Conservation (phyloP, 2,797 vertebrate genomes). For the Cephalopachus bancanus region DNA sequence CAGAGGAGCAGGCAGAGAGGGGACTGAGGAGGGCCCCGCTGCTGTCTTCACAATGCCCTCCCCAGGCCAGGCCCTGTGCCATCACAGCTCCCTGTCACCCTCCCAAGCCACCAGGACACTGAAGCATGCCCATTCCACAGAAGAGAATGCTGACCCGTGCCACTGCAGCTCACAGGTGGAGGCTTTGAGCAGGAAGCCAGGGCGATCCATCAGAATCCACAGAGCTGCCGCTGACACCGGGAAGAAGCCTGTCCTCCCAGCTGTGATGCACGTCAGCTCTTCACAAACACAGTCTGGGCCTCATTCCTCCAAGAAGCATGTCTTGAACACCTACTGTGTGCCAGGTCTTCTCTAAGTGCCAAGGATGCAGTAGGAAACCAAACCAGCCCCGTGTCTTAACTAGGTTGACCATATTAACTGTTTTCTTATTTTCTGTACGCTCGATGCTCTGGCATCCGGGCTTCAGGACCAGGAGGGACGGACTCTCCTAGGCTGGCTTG, state of each 20-base stretch:
- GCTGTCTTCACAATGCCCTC: not conserved
- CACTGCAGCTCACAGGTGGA: fast-evolving
- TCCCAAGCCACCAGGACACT: not conserved
- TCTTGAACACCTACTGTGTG: not conserved
- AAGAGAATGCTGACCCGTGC: not conserved
- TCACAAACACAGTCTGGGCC: not conserved
- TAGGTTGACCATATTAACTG: not conserved
- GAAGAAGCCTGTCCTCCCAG: not conserved
- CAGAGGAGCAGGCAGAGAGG: no score
- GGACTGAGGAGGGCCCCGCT: not conserved
- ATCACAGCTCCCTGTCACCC: not conserved
- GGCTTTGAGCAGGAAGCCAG: not conserved
- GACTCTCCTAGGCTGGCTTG: not conserved
- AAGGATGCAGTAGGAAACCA: no score
- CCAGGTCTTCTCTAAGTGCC: not conserved
- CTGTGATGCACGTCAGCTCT: not conserved
- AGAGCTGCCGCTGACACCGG: not conserved
- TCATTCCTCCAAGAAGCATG: not conserved
- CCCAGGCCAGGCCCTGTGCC: not conserved
- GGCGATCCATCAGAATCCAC: not conserved
- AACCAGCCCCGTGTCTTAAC: not conserved
- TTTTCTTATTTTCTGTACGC: not conserved
- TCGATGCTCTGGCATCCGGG: no score
- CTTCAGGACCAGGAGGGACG: not conserved
- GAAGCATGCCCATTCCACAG: not conserved